phyloP scores from a whole-genome alignment of 1,140 invertebrate genomes.

The Nomia melanderi region DNA sequence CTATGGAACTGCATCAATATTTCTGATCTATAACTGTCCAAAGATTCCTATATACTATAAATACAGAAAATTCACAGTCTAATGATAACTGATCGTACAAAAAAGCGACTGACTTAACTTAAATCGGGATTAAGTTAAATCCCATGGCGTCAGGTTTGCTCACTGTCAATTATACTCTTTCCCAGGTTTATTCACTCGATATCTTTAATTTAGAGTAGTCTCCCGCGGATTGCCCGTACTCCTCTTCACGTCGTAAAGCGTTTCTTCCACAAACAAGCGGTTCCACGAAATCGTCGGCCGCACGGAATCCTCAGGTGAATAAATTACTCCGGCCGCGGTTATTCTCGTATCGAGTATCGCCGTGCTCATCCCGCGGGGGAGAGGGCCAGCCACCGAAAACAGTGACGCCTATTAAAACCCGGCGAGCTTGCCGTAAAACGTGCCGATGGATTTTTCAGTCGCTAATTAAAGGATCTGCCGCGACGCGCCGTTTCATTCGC shows the following conservation, averaged over 20 bases:
- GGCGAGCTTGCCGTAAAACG: background rate
- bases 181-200: background rate
- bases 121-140: background rate
- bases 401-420: conserved; percentile 21
- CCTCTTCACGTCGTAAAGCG: conserved; percentile 19
- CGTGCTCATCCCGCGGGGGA: conserved; percentile 8
- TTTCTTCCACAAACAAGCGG: conserved; percentile 9
- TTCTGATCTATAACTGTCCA: no score
- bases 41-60: no score
- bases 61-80: no score
- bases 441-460: background rate
- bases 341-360: conserved; percentile 19
- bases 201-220: conserved; percentile 18
- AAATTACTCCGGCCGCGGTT: conserved; percentile 18
- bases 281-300: conserved; percentile 8
- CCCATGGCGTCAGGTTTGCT: background rate
- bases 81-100: no score
- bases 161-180: background rate
- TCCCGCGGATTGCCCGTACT: conserved; percentile 26
- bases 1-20: no score
- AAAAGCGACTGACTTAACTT: no score
- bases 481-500: background rate
- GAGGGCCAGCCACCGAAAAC: conserved; percentile 1
- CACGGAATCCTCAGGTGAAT: conserved; percentile 16
- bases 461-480: background rate